Evolutionary conservation across 2,113 vertebrate genomes (phyloP), one percentile per base, ranked within the genome.

Genomic region (Spizaetus ornatus): DNA sequence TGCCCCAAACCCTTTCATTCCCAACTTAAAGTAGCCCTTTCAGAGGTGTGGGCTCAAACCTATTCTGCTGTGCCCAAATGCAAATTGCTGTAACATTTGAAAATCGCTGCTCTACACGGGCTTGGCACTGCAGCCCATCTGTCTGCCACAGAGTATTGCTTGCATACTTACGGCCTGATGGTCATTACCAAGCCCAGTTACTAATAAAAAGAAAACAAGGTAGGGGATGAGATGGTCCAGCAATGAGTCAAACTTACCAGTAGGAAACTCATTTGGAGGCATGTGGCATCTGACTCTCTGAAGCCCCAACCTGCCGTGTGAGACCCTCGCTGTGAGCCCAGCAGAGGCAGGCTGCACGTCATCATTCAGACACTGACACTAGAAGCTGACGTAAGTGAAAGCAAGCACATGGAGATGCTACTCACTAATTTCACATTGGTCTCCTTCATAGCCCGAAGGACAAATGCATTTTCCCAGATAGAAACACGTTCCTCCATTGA

Each of bases 401-500:
- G 10, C 45, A 82, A 92, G 27, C 2, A 66, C 43, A 43, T 4
- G 29, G 78, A 53, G 43, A 56, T 81, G 65, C 53, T 94, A 99
- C 99, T 98, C 90, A 99, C 99, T 99, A 66, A 98, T 98, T 97
- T 99, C 98, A 96, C 99, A 99, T 7, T 98, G 99, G 65, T 98
- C 97, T 73, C 99, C 99, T 85, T 99, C 98, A 52, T 98, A 98
- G 86, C 98, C 99, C 3, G 98, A 98, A 67, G 99, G 98, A 82
- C 99, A 99, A 93, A 99, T 97, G 89, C 99, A 99, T 97, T 99
- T 99, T 88, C 98, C 99, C 27, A 99, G 98, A 92, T 99, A 99
- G 97, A 99, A 99, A 71, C 99, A 99, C 0, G 98, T 99, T 72
- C 99, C 99, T 93, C 99, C 99, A 9, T 99, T 99, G 95, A 98